A percentile compares a stretch with the other conserved stretches of the same genome.
Evolutionary conservation across 1,140 invertebrate genomes (phyloP).

Genomic region (Helicoverpa zea): DNA sequence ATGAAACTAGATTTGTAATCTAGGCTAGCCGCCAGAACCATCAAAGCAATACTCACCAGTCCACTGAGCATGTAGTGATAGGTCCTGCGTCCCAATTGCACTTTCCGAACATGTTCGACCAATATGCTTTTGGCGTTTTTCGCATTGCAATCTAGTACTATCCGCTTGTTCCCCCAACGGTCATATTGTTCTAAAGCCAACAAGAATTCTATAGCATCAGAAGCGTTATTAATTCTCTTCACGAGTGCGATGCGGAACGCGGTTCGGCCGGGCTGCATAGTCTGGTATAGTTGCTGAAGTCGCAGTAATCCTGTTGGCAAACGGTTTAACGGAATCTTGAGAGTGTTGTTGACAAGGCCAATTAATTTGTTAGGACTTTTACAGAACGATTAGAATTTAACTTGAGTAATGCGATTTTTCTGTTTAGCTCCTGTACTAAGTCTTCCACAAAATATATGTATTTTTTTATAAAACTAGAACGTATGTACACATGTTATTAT

Average conservation of each 20-base stretch:
- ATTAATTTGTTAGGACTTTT: background rate
- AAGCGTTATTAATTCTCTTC: conserved; percentile 93
- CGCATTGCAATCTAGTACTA: conserved; percentile 95
- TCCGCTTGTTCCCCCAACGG: conserved; percentile 95
- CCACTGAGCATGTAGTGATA: conserved; percentile 97
- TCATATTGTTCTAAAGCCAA: conserved; percentile 92
- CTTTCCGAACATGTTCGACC: conserved; percentile 95
- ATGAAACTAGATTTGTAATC: conserved; percentile 17
- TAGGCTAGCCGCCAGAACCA: background rate
- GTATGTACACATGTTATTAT: too few species aligned
- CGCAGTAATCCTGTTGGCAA: conserved; percentile 89
- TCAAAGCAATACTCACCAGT: conserved; percentile 90
- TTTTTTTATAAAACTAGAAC: too few species aligned
- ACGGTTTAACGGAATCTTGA: conserved; percentile 13
- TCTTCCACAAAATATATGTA: too few species aligned
- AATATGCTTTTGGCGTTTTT: conserved; percentile 96
- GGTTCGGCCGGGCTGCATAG: conserved; percentile 89
- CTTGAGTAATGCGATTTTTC: too few species aligned
- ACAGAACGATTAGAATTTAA: too few species aligned
- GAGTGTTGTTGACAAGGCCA: background rate
- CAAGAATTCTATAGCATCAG: conserved; percentile 94
- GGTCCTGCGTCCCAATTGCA: conserved; percentile 94
- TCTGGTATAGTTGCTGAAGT: conserved; percentile 56
- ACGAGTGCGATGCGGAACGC: conserved; percentile 94
- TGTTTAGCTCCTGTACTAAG: too few species aligned